These are phyloP conservation scores for Tragelaphus scriptus DNA, from an alignment of 2,113 vertebrate genomes.

Conservation along the genomic window DNA sequence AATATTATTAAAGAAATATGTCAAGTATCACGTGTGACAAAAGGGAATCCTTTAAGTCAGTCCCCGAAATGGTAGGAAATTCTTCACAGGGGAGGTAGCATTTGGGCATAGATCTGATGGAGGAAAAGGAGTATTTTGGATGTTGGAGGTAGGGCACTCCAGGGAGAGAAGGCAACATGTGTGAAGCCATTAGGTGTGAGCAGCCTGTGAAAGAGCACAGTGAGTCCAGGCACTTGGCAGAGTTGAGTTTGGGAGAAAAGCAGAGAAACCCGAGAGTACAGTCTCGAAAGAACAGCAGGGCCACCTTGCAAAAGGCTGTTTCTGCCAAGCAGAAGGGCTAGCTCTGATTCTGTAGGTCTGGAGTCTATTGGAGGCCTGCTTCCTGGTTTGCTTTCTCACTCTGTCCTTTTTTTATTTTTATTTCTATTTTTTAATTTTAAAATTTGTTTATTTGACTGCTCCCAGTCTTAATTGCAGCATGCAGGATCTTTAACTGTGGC, in stretches of 20 bases:
- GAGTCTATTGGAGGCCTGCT: background rate
- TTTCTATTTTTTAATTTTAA: background rate
- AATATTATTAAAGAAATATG: background rate
- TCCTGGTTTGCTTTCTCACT: background rate
- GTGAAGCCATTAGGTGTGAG: background rate
- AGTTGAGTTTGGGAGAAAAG: background rate
- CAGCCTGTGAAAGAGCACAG: fast-evolving
- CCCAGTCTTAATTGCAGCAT: background rate
- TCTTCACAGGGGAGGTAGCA: background rate
- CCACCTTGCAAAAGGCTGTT: background rate
- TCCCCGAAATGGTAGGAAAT: background rate
- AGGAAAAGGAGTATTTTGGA: background rate
- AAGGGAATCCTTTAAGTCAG: background rate
- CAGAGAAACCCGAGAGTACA: background rate
- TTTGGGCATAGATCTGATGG: background rate
- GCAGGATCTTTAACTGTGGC: background rate
- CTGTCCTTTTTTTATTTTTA: background rate
- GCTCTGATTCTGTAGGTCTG: background rate
- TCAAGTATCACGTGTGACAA: background rate
- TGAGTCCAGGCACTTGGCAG: background rate
- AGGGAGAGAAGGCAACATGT: background rate
- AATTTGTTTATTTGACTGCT: background rate
- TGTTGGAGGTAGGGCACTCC: background rate
- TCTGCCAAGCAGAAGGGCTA: background rate
- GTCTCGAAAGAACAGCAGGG: too few species aligned